phyloP scores from a whole-genome alignment of 2,113 vertebrate genomes.

The Sterna hirundo region DNA sequence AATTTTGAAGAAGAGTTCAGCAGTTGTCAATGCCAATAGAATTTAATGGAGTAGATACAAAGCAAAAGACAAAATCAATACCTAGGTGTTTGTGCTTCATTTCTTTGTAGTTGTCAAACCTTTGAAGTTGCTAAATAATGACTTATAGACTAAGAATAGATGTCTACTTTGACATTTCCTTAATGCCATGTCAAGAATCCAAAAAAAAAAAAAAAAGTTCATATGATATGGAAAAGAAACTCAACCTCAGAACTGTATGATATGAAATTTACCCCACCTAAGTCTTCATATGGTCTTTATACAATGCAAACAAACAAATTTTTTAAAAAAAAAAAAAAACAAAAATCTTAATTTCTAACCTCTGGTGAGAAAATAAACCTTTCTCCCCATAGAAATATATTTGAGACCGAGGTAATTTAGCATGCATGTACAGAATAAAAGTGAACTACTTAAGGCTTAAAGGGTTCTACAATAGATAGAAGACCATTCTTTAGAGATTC shows the following conservation, averaged over 20 bases:
- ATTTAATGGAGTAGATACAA: slow-evolving; percentile 47
- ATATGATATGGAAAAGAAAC: neutral
- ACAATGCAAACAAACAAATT: neutral
- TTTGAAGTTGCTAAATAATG: slow-evolving; percentile 52
- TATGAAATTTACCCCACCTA: neutral
- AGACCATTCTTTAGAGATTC: neutral
- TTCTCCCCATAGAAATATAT: neutral
- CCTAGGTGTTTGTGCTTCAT: neutral
- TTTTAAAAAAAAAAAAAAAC: neutral
- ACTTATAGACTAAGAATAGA: slow-evolving; percentile 26
- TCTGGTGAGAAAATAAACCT: neutral
- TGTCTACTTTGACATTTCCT: slow-evolving; percentile 21
- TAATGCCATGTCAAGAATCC: slow-evolving; percentile 20
- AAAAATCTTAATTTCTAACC: neutral
- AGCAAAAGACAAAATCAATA: slow-evolving; percentile 41
- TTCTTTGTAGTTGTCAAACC: slow-evolving; percentile 21
- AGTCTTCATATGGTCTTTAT: neutral
- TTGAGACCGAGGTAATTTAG: neutral
- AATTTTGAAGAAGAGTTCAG: slow-evolving; percentile 36
- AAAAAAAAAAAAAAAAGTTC: neutral
- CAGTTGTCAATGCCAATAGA: slow-evolving; percentile 17
- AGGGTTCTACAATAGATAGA: neutral
- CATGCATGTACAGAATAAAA: neutral
- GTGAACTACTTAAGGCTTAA: neutral
- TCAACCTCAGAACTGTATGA: neutral